Conservation (phyloP, 2,888 invertebrate species). For the Drosophila dives region DNA sequence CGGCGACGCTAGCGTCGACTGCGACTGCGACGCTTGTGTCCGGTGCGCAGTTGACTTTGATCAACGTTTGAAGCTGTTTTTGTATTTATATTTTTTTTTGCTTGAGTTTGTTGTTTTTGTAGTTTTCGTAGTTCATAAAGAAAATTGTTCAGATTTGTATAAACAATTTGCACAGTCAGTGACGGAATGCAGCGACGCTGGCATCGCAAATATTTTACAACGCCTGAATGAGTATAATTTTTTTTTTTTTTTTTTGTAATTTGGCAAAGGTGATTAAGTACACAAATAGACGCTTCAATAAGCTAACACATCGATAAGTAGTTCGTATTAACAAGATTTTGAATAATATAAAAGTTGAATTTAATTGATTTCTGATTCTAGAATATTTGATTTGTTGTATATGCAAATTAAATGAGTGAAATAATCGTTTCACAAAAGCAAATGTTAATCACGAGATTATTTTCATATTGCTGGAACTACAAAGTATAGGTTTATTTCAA, state of each 20-base stretch:
- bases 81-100: not conserved
- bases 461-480: not conserved
- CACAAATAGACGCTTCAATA: conserved; percentile 10
- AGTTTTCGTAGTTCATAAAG: conserved; percentile 34
- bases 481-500: not conserved
- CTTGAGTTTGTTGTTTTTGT: conserved; percentile 7
- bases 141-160: conserved; percentile 48
- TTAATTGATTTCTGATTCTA: not conserved
- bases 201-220: conserved; percentile 32
- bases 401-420: not conserved
- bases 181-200: conserved; percentile 30
- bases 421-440: not conserved
- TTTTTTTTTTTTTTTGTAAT: conserved; percentile 39
- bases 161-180: conserved; percentile 53
- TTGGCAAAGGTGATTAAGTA: conserved; percentile 14
- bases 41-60: conserved; percentile 78
- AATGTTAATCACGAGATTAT: not conserved
- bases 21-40: conserved; percentile 63
- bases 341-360: not conserved
- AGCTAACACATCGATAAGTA: conserved; percentile 3
- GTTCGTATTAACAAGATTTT: conserved; percentile 3
- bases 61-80: conserved; percentile 45
- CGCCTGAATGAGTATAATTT: conserved; percentile 30
- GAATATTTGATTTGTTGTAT: not conserved
- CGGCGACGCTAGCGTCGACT: conserved; percentile 15